A percentile compares a stretch with the other conserved stretches of the same genome.
phyloP scores from a whole-genome alignment of 2,888 invertebrate species.

The Scaeva pyrastri region DNA sequence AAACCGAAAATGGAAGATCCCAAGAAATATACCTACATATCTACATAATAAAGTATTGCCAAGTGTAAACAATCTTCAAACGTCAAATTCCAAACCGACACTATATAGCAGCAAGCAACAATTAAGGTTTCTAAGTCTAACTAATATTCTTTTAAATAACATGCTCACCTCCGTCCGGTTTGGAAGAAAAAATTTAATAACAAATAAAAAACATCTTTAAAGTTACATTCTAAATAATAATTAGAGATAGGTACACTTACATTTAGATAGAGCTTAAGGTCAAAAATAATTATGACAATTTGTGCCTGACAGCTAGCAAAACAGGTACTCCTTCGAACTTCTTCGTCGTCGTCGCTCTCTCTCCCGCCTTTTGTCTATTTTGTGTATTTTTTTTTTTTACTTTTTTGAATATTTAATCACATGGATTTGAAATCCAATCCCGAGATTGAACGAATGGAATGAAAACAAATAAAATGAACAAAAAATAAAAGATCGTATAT shows the following conservation, averaged over 20 bases:
- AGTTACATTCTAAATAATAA: slow-evolving; percentile 29
- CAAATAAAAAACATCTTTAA: slow-evolving; percentile 6
- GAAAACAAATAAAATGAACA: slow-evolving; percentile 39
- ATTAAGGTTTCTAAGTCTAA: not conserved
- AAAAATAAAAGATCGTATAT: slow-evolving; percentile 27
- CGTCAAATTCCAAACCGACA: slow-evolving; percentile 58
- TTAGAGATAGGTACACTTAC: slow-evolving; percentile 55
- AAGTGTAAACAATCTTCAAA: slow-evolving; percentile 55
- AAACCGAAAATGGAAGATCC: slow-evolving; percentile 11
- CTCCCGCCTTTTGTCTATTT: not conserved
- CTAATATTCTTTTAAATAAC: not conserved
- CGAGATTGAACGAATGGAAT: slow-evolving; percentile 54
- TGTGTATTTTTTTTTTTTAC: slow-evolving; percentile 28
- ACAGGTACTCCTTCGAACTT: slow-evolving; percentile 65
- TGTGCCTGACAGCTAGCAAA: slow-evolving; percentile 54
- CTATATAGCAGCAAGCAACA: slow-evolving; percentile 16
- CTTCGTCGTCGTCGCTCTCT: slow-evolving; percentile 1
- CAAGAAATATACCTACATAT: not conserved
- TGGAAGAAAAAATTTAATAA: not conserved
- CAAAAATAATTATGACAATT: slow-evolving; percentile 73
- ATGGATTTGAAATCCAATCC: slow-evolving; percentile 65
- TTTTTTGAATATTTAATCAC: slow-evolving; percentile 48
- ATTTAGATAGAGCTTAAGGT: slow-evolving; percentile 65
- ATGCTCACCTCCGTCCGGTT: slow-evolving; percentile 14
- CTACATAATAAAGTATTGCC: not conserved